Evolutionary conservation across 1,140 invertebrate species (phyloP).

Genomic region (Zaprionus camerounensis): DNA sequence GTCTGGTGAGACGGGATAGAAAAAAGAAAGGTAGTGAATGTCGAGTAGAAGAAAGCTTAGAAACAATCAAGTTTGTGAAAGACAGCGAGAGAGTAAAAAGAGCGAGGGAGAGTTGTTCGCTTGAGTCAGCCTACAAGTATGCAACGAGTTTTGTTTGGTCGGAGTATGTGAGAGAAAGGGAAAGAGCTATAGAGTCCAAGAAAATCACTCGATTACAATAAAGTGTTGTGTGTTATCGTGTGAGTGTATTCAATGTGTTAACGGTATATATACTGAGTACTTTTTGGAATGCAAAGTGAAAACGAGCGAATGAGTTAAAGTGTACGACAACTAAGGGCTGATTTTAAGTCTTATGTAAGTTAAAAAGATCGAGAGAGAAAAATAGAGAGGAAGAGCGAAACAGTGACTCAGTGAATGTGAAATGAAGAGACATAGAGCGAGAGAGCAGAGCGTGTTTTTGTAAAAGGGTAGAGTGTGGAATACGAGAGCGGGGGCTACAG

Average conservation of each 20-base stretch:
- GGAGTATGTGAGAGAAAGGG: slow-evolving; percentile 7
- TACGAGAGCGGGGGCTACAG: not conserved
- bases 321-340: slow-evolving; percentile 36
- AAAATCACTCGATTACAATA: slow-evolving; percentile 31
- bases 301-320: slow-evolving; percentile 35
- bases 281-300: slow-evolving; percentile 39
- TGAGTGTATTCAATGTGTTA: slow-evolving; percentile 15
- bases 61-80: not conserved
- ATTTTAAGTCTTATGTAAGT: slow-evolving; percentile 24
- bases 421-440: not conserved
- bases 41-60: slow-evolving; percentile 5
- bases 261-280: slow-evolving; percentile 13
- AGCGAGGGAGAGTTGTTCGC: slow-evolving; percentile 1
- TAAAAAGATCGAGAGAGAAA: slow-evolving; percentile 19
- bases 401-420: not conserved
- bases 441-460: not conserved
- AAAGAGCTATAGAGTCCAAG: slow-evolving; percentile 9
- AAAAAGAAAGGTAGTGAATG: not conserved
- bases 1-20: not conserved
- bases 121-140: slow-evolving; percentile 5
- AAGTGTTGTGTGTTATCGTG: slow-evolving; percentile 3
- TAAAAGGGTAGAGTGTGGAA: not conserved
- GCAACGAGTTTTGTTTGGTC: slow-evolving; percentile 23
- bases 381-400: slow-evolving; percentile 13
- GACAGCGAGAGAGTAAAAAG: slow-evolving; percentile 5